phyloP scores from a whole-genome alignment of 2,888 invertebrate genomes.

The Strigamia transsilvanica region DNA sequence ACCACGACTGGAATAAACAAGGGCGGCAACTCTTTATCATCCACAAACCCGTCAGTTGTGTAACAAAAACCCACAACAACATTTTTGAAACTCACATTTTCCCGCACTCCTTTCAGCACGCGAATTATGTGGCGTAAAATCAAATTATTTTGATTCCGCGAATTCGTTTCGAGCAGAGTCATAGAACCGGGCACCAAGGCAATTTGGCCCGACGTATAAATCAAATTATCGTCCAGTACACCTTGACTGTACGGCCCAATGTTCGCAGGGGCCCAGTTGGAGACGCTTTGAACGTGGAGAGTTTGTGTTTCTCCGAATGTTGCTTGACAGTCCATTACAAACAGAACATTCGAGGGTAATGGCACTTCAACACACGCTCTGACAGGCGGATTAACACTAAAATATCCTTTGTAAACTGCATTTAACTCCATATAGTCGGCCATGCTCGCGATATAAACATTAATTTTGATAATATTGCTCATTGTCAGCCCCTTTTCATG shows the following conservation, averaged over 20 bases:
- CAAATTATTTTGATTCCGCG: constrained; percentile 78
- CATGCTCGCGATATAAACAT: constrained; percentile 86
- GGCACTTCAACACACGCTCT: constrained; percentile 86
- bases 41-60: constrained; percentile 60
- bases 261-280: constrained; percentile 98
- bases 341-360: constrained; percentile 68
- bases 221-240: constrained; percentile 82
- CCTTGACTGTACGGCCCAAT: constrained; percentile 97
- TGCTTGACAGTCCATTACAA: constrained; percentile 53
- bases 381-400: constrained; percentile 81
- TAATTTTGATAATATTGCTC: constrained; percentile 79
- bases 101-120: constrained; percentile 79
- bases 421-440: constrained; percentile 79
- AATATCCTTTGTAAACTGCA: constrained; percentile 76
- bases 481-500: constrained; percentile 61
- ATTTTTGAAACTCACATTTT: constrained; percentile 79
- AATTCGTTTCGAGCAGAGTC: constrained; percentile 78
- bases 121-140: constrained; percentile 84
- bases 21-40: constrained; percentile 64
- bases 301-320: constrained; percentile 60
- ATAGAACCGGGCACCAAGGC: constrained; percentile 85
- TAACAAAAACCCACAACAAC: constrained; percentile 90
- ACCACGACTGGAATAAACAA: constrained; percentile 87
- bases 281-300: constrained; percentile 91
- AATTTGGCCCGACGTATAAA: constrained; percentile 91